Conservation (phyloP, 2,113 vertebrate species). For the Ramphastos sulfuratus region DNA sequence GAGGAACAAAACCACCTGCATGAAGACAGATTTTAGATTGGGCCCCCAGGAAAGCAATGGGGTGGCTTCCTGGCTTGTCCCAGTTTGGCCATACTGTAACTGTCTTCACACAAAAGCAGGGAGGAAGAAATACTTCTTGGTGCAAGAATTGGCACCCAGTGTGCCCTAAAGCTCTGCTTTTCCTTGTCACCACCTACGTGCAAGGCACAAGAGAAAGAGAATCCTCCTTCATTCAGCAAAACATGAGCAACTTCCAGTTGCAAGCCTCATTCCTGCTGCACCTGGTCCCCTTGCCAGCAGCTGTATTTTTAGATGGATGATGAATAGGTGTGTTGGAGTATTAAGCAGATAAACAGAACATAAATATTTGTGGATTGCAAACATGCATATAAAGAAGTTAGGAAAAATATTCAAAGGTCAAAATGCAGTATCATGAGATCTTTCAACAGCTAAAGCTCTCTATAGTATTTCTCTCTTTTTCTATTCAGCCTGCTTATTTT, state of each 20-base stretch:
- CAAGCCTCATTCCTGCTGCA: not conserved
- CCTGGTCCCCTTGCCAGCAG: not conserved
- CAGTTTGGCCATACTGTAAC: accelerated
- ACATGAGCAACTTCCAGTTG: not conserved
- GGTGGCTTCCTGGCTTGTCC: not conserved
- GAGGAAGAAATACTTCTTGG: not conserved
- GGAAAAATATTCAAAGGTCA: conserved; percentile 28
- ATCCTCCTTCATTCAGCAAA: not conserved
- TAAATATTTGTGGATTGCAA: not conserved
- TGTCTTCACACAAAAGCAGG: not conserved
- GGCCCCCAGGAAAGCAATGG: not conserved
- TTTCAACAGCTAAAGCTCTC: not conserved
- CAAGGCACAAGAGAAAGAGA: not conserved
- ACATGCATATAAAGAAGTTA: not conserved
- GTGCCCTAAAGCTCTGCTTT: not conserved
- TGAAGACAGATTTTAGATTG: accelerated
- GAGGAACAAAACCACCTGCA: not conserved
- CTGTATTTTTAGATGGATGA: not conserved
- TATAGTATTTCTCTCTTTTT: not conserved
- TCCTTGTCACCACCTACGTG: accelerated
- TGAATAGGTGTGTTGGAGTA: not conserved
- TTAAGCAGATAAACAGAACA: not conserved
- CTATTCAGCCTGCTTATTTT: not conserved
- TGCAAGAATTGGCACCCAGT: not conserved
- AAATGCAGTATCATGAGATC: not conserved